Conservation (phyloP, 2,797 vertebrate species). For the Lateolabrax maculatus region DNA sequence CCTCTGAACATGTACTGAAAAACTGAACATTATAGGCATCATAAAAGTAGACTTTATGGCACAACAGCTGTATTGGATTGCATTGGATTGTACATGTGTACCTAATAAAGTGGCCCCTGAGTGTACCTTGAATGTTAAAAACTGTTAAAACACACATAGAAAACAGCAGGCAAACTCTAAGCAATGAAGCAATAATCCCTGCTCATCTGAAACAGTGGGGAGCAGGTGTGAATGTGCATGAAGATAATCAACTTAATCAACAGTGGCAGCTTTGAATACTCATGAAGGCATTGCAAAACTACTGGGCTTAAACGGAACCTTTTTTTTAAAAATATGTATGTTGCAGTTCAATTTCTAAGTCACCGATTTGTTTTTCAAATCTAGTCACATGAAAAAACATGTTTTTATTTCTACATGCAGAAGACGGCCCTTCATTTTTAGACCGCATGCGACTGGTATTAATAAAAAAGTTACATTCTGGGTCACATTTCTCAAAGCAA, state of each 20-base stretch:
- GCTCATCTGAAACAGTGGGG: conserved; percentile 56
- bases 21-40: not conserved
- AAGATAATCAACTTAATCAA: conserved; percentile 73
- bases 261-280: conserved; percentile 51
- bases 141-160: not conserved
- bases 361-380: not conserved
- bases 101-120: not conserved
- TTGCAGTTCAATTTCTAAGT: too few species aligned
- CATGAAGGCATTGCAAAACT: conserved; percentile 43
- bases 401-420: not conserved
- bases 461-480: conserved; percentile 6
- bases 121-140: not conserved
- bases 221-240: conserved; percentile 71
- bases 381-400: not conserved
- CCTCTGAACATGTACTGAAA: not conserved
- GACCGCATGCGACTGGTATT: not conserved
- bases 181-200: conserved; percentile 65
- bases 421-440: not conserved
- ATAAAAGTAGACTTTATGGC: not conserved
- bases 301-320: conserved; percentile 11
- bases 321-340: not conserved
- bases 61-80: not conserved
- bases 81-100: not conserved
- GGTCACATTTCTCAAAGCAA: conserved; percentile 28
- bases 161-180: conserved; percentile 39